A percentile compares a stretch with the other conserved stretches of the same genome.
phyloP scores from a whole-genome alignment of 2,888 invertebrate genomes.

The Ctena decussata region DNA sequence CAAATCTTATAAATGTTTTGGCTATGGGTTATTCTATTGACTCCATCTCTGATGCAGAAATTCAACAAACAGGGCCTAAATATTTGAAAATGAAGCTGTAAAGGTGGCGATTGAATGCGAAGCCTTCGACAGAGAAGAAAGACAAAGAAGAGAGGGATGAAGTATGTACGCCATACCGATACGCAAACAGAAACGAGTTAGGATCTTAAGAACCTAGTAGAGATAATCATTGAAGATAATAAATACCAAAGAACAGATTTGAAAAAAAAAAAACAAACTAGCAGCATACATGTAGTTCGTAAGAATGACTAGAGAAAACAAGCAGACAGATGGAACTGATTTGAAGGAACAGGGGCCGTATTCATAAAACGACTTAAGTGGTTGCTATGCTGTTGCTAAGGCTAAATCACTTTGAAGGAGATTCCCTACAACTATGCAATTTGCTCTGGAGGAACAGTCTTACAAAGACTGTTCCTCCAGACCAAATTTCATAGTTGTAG shows the following conservation, averaged over 20 bases:
- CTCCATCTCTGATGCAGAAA: neutral
- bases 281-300: too few species aligned
- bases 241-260: too few species aligned
- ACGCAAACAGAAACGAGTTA: neutral
- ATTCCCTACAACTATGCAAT: too few species aligned
- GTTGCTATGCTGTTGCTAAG: too few species aligned
- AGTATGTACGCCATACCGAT: neutral
- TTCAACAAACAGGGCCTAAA: neutral
- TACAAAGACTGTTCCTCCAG: too few species aligned
- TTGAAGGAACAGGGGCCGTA: neutral
- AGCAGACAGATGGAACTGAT: neutral
- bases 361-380: too few species aligned
- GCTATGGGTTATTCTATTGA: neutral
- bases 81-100: neutral
- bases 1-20: neutral
- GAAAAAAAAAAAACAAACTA: too few species aligned
- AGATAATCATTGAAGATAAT: neutral
- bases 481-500: too few species aligned
- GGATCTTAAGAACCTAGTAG: neutral
- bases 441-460: too few species aligned
- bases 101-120: neutral
- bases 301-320: neutral
- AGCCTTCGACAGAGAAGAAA: neutral
- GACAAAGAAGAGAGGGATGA: neutral
- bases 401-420: too few species aligned